Evolutionary conservation across 2,888 invertebrate genomes (phyloP).

Genomic region (Mimumesa dahlbomi): DNA sequence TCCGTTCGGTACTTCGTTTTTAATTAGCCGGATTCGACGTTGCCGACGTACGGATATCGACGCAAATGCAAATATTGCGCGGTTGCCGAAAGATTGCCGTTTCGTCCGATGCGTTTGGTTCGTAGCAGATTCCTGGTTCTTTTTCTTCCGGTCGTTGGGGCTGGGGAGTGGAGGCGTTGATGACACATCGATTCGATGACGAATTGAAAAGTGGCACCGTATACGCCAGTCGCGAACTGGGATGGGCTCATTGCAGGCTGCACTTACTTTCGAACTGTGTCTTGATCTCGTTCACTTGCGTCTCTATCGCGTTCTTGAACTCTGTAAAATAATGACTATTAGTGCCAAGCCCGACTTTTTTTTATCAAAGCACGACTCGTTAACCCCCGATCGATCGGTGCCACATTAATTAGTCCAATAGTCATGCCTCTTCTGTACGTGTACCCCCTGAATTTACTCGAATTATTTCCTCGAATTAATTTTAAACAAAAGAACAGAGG

Average conservation of each 20-base stretch:
- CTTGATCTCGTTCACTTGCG: slow-evolving; percentile 98
- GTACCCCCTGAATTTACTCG: slow-evolving; percentile 24
- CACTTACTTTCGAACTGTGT: slow-evolving; percentile 98
- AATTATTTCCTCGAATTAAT: too few relatives aligned
- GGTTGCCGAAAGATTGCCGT: too few relatives aligned
- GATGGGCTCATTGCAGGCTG: slow-evolving; percentile 92
- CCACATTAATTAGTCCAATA: slow-evolving; percentile 52
- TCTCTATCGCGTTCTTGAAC: slow-evolving; percentile 98
- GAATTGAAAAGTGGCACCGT: slow-evolving; percentile 65
- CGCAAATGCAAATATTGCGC: too few relatives aligned
- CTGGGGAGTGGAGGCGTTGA: slow-evolving; percentile 68
- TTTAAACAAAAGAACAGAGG: too few relatives aligned
- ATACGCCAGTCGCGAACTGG: slow-evolving; percentile 67
- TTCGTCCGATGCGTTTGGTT: too few relatives aligned
- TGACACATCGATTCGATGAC: too few relatives aligned
- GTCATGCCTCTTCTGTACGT: slow-evolving; percentile 12
- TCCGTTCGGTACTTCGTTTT: too few relatives aligned
- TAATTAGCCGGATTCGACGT: too few relatives aligned
- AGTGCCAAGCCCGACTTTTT: too few relatives aligned
- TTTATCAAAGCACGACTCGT: slow-evolving; percentile 68
- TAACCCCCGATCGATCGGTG: slow-evolving; percentile 69
- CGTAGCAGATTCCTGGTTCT: too few relatives aligned
- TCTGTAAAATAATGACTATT: slow-evolving; percentile 87
- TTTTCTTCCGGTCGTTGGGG: slow-evolving; percentile 61
- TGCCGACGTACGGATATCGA: too few relatives aligned